Base-by-base conservation (phyloP, 2,113 vertebrate genomes). In the Thinocorus orbignyianus region DNA sequence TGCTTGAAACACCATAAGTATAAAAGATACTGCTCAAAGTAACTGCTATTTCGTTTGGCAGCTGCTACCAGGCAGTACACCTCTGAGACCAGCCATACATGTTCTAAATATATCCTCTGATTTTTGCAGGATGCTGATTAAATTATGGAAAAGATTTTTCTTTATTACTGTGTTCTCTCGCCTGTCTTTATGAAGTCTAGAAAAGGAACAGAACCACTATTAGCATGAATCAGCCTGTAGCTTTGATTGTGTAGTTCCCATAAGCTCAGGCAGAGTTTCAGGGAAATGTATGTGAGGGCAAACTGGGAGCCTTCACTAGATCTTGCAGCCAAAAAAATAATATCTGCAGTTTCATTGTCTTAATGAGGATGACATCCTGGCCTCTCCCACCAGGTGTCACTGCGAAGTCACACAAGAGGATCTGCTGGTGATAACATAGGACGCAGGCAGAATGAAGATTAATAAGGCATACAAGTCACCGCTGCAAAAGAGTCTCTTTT, bases 301-400 rank as follows among this genome's bases (percentile, higher is more conserved):
- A 96, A 93, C 1, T 7, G 57, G 44, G 78, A 92, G n/a, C 54
- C 42, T 90, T 93, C 60, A 69, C 26, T 41, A 37, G 39, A 71
- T 22, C 79, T 60, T 15, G 49, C 81, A 92, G 92, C 48, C 66
- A 69, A 39, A 94, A 90, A 84, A 69, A n/a, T n/a, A 33, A 37
- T 93, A 41, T 41, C 61, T 80, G 78, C 85, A 65, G 72, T 86
- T 95, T 90, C 60, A 68, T 62, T 57, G 93, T 64, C 82, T 80
- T 80, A 90, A 68, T 26, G 83, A 58, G 2, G 31, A 30, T 54
- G 77, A 86, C 69, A 94, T 88, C 83, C 95, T 93, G 92, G 79
- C 81, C 77, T 94, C 91, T 93, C 95, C 96, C 89, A 88, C 55
- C 90, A 95, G 96, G 93, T 90, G 92, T 94, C 94, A 85, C 69